Base-by-base conservation (phyloP, 2,113 vertebrate genomes). In the Butorides virescens region DNA sequence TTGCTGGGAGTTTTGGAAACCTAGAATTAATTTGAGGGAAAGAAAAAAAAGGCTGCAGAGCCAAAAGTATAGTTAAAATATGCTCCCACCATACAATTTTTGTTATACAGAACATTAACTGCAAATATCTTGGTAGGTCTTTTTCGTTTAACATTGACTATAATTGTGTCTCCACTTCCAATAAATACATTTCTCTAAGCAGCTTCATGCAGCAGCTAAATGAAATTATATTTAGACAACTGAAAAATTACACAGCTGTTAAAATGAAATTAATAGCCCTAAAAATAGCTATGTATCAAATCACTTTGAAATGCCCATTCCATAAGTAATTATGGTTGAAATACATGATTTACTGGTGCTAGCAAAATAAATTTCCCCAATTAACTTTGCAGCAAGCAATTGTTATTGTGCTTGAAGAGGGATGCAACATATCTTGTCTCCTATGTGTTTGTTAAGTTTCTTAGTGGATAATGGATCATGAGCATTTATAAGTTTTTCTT, bases 151-250 rank as follows among this genome's bases (percentile, higher is more conserved):
- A 89, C n/a, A 32, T 18, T 56, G 44, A 37, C 53, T 68, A 7
- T 77, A 70, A 77, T 49, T 83, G 18, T 15, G 20, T 79, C 70
- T 87, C 47, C 37, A 83, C 11, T 36, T 92, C 34, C 17, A 86
- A 76, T 56, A 91, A 84, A 44, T 75, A 15, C 6, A 46, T 92
- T 88, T 88, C 26, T 92, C 19, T 87, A 90, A 95, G 50, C 53
- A 79, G 63, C 30, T 93, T 94, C 55, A 63, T 29, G 27, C 30
- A 93, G 16, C 46, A 95, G 15, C 12, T 70, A 70, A 86, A 84
- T 86, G 39, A 92, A 88, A 92, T 88, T 84, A 34, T 61, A 65
- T 76, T 93, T 88, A 91, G 37, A 82, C 67, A 92, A 94, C 80
- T 83, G 50, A 62, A 72, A 90, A 92, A 93, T 86, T 77, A 55